phyloP scores from a whole-genome alignment of 2,797 vertebrate species.

The Pipistrellus kuhlii region DNA sequence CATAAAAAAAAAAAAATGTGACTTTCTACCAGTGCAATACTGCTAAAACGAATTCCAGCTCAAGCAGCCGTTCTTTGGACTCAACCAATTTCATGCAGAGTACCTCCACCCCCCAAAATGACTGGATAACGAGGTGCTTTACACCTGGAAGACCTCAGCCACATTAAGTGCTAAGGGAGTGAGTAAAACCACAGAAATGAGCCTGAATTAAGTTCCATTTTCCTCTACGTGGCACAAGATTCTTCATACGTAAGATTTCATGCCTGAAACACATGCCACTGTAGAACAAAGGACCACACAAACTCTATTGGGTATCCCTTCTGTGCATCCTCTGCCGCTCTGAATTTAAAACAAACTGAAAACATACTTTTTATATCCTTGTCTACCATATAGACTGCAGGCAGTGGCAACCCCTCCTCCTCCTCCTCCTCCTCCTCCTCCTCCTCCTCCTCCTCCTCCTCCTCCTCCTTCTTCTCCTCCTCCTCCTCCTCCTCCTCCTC shows the following conservation, averaged over 20 bases:
- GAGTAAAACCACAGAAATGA: slow-evolving; percentile 19
- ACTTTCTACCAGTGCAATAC: not conserved
- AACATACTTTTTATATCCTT: not conserved
- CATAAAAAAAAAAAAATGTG: not conserved
- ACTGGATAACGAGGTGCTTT: not conserved
- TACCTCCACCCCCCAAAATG: not conserved
- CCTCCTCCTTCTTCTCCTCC: not conserved
- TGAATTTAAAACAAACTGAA: not conserved
- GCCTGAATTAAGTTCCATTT: slow-evolving; percentile 24
- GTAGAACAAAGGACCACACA: not conserved
- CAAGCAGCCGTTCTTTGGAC: not conserved
- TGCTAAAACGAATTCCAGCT: not conserved
- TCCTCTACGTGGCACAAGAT: not conserved
- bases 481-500: too few relatives aligned
- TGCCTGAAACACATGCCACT: not conserved
- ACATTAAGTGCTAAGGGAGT: not conserved
- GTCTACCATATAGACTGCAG: not conserved
- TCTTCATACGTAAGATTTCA: not conserved
- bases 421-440: too few relatives aligned
- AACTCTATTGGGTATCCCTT: not conserved
- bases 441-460: too few relatives aligned
- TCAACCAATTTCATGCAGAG: not conserved
- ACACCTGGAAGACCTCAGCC: not conserved
- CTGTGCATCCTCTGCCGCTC: not conserved
- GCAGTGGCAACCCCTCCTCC: too few relatives aligned